A percentile compares a stretch with the other conserved stretches of the same genome.
These are phyloP conservation scores for Tyrannus savana DNA, from an alignment of 2,113 vertebrate genomes.

Conservation along the genomic window DNA sequence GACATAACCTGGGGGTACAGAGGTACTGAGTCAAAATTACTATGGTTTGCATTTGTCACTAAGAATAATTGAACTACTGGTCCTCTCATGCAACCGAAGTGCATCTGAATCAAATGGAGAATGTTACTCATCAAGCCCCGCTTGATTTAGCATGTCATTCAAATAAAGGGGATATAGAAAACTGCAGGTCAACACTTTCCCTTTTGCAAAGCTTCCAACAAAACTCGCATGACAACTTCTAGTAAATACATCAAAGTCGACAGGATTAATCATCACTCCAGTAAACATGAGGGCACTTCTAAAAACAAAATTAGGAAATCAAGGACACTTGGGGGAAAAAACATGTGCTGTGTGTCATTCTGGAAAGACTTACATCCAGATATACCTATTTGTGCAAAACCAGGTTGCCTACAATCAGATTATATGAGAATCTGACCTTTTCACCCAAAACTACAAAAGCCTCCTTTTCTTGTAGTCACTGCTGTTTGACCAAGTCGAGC, in stretches of 20 bases:
- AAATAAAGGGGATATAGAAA: slow-evolving; percentile 9
- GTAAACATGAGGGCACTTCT: not conserved
- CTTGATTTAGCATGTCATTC: slow-evolving; percentile 51
- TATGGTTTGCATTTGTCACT: slow-evolving; percentile 55
- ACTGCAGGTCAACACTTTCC: not conserved
- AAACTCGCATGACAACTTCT: not conserved
- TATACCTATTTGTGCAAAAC: rapidly evolving
- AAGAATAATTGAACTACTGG: slow-evolving; percentile 30
- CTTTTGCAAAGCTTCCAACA: not conserved
- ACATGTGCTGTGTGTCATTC: not conserved
- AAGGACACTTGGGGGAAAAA: not conserved
- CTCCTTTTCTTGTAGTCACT: not conserved
- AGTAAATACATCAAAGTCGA: not conserved
- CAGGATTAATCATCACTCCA: not conserved
- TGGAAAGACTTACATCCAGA: not conserved
- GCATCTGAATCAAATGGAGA: slow-evolving; percentile 9
- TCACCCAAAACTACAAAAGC: not conserved
- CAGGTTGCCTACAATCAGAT: not conserved
- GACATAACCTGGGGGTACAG: not conserved
- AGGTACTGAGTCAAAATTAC: slow-evolving; percentile 26
- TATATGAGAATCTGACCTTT: not conserved
- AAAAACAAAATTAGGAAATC: not conserved
- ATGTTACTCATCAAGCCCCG: not conserved
- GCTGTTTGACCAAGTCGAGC: not conserved
- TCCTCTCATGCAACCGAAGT: slow-evolving; percentile 4